Evolutionary conservation across 2,797 vertebrate genomes (phyloP).

Genomic region (Loriculus beryllinus): DNA sequence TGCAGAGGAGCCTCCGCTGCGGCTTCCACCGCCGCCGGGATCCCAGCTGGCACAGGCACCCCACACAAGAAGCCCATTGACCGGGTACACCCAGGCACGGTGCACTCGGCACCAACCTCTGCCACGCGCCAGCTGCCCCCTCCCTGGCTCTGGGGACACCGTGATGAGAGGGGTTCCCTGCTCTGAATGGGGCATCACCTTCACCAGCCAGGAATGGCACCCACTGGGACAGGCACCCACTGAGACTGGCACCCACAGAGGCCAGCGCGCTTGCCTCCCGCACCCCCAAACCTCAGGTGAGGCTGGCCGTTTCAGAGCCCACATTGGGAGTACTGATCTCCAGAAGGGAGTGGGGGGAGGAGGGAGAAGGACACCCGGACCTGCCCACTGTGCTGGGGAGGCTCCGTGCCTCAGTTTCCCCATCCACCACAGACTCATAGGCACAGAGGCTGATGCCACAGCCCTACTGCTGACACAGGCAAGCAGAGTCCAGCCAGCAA

Average conservation of each 20-base stretch:
- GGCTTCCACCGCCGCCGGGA: neutral
- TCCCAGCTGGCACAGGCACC: neutral
- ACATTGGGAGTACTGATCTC: neutral
- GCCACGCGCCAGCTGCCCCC: slow-evolving; percentile 8
- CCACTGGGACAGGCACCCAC: neutral
- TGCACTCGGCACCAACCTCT: slow-evolving; percentile 45
- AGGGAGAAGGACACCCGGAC: neutral
- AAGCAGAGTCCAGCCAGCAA: neutral
- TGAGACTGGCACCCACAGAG: neutral
- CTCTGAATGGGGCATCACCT: neutral
- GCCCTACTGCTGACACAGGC: accelerated
- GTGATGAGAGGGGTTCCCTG: neutral
- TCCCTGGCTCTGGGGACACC: neutral
- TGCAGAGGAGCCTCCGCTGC: neutral
- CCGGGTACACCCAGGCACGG: neutral
- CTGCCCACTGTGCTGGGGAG: neutral
- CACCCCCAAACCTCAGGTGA: neutral
- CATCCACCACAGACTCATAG: accelerated
- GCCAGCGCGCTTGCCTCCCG: neutral
- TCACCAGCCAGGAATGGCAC: neutral
- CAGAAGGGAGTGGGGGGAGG: neutral
- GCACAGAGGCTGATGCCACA: neutral
- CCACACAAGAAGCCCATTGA: slow-evolving; percentile 49
- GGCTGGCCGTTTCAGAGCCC: neutral
- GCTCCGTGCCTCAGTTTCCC: neutral